phyloP scores from a whole-genome alignment of 2,113 vertebrate genomes.

The Chaetodon trifascialis region DNA sequence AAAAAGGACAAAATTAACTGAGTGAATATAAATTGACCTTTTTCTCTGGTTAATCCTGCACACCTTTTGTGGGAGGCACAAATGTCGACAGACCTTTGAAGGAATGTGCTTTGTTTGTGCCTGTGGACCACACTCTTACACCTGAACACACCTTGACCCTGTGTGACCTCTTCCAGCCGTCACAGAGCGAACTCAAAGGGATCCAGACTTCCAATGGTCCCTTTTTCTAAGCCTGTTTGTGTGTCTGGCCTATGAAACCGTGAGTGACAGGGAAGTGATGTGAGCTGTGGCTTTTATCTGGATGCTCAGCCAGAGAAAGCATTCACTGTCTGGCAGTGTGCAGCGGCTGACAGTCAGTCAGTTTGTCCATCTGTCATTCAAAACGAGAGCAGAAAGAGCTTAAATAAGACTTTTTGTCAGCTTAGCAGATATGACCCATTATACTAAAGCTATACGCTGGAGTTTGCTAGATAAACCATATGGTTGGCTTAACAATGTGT shows the following conservation, averaged over 20 bases:
- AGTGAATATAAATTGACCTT: conserved; percentile 68
- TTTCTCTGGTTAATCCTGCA: conserved; percentile 39
- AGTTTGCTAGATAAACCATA: conserved; percentile 75
- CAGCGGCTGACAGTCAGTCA: conserved; percentile 72
- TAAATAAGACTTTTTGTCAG: conserved; percentile 61
- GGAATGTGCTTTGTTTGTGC: conserved; percentile 26
- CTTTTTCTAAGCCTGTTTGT: conserved; percentile 46
- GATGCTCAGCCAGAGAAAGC: conserved; percentile 66
- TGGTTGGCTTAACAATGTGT: conserved; percentile 65
- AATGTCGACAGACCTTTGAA: conserved; percentile 58
- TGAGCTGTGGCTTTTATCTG: conserved; percentile 75
- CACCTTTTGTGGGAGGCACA: conserved; percentile 16
- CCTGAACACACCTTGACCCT: conserved; percentile 34
- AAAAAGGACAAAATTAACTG: conserved; percentile 72
- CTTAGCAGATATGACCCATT: conserved; percentile 69
- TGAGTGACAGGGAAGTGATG: conserved; percentile 72
- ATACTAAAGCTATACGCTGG: conserved; percentile 51
- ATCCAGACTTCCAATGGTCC: conserved; percentile 22
- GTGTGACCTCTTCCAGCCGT: conserved; percentile 26
- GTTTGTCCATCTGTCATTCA: conserved; percentile 71
- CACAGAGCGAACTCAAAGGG: conserved; percentile 22
- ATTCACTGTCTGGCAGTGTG: conserved; percentile 55
- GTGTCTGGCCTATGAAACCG: conserved; percentile 48
- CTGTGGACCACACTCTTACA: background rate
- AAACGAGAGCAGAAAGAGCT: conserved; percentile 49